phyloP scores from a whole-genome alignment of 1,140 invertebrate genomes.

The Ceratina australensis region DNA sequence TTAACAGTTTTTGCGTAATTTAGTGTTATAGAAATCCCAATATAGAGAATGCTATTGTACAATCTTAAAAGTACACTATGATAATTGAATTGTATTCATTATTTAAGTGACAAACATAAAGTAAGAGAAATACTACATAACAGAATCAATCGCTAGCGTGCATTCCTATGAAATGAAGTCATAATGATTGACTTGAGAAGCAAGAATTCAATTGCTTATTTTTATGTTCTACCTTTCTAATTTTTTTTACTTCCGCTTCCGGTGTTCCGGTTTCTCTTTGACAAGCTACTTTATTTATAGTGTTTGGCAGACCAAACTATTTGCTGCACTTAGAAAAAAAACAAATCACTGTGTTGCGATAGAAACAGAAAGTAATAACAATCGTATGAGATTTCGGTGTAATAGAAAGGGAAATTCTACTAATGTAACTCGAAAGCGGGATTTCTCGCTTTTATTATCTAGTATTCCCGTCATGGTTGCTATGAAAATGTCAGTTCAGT shows the following conservation, averaged over 20 bases:
- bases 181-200: background rate
- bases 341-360: conserved; percentile 34
- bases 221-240: conserved; percentile 37
- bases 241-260: conserved; percentile 40
- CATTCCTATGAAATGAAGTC: background rate
- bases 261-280: conserved; percentile 41
- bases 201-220: conserved; percentile 4
- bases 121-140: too few species aligned
- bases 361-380: conserved; percentile 26
- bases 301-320: conserved; percentile 44
- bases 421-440: conserved; percentile 38
- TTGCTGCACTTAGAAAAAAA: conserved; percentile 19
- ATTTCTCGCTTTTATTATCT: conserved; percentile 44
- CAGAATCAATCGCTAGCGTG: too few species aligned
- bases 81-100: background rate
- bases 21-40: too few species aligned
- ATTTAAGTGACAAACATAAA: too few species aligned
- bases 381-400: conserved; percentile 2
- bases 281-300: conserved; percentile 49
- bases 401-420: conserved; percentile 15
- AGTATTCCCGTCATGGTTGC: conserved; percentile 45
- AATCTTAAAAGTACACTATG: too few species aligned
- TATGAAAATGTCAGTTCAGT: conserved; percentile 64
- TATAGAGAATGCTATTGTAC: too few species aligned
- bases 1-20: too few species aligned